Conservation (phyloP, 2,113 vertebrate species). For the Panthera uncia region DNA sequence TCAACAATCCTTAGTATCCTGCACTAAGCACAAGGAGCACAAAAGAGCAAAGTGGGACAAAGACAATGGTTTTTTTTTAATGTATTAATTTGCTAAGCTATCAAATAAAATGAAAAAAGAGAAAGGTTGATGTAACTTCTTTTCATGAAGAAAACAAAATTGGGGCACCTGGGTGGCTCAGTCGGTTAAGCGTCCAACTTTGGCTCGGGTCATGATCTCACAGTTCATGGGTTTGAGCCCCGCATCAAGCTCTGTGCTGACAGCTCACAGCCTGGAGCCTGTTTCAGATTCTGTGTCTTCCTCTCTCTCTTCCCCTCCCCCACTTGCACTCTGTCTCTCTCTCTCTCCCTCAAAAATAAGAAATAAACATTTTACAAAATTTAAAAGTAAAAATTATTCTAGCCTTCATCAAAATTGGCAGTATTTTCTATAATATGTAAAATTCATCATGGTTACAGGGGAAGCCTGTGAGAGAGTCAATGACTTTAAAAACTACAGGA, state of each 20-base stretch:
- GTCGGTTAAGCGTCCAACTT: no score
- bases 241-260: no score
- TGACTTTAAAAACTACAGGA: constrained; percentile 9
- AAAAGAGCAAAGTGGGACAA: neutral
- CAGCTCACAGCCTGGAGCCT: no score
- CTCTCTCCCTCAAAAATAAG: no score
- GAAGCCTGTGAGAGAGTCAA: neutral
- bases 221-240: no score
- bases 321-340: no score
- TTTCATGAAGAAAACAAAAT: constrained; percentile 29
- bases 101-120: neutral
- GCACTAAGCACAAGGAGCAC: neutral
- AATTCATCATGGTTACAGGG: neutral
- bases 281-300: no score
- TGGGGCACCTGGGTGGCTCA: neutral
- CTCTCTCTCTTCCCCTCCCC: no score
- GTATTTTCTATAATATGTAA: constrained; percentile 24
- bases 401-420: constrained; percentile 30
- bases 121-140: neutral
- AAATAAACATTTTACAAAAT: neutral
- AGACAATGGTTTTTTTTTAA: neutral
- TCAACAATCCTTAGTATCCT: neutral
- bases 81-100: neutral
- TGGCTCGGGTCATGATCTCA: no score
- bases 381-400: constrained; percentile 38